phyloP scores from a whole-genome alignment of 1,140 invertebrate species.

The Megalopta genalis region DNA sequence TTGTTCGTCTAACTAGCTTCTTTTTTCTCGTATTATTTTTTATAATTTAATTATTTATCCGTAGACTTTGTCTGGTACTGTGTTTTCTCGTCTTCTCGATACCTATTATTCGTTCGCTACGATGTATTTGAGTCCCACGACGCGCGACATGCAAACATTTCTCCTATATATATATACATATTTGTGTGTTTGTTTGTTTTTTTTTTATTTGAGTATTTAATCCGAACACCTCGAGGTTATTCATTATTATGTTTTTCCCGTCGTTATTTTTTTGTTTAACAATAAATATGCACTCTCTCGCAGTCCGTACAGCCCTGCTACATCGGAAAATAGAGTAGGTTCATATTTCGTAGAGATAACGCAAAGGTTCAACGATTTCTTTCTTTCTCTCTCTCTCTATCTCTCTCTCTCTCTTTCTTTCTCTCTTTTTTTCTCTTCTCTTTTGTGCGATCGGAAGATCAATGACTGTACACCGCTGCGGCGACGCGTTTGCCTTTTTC shows the following conservation, averaged over 20 bases:
- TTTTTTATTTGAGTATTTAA: slow-evolving; percentile 61
- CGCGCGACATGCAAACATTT: slow-evolving; percentile 46
- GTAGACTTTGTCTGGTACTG: slow-evolving; percentile 13
- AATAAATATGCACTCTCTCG: slow-evolving; percentile 31
- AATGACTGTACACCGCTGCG: slow-evolving; percentile 37
- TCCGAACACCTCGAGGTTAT: slow-evolving; percentile 60
- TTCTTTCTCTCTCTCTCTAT: too few relatives aligned
- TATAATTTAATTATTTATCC: neutral
- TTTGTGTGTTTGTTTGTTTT: slow-evolving; percentile 51
- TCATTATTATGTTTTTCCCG: slow-evolving; percentile 45
- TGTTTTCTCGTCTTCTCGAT: neutral
- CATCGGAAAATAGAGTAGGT: slow-evolving; percentile 25
- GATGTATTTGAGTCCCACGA: slow-evolving; percentile 54
- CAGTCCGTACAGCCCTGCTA: slow-evolving; percentile 49
- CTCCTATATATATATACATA: too few relatives aligned
- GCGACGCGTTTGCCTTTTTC: too few relatives aligned
- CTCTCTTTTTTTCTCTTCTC: too few relatives aligned
- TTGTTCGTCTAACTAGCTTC: neutral
- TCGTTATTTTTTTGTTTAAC: slow-evolving; percentile 32
- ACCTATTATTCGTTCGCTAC: slow-evolving; percentile 40
- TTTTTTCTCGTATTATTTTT: neutral
- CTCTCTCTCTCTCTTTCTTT: too few relatives aligned
- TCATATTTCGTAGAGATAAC: neutral
- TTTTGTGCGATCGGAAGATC: slow-evolving; percentile 36
- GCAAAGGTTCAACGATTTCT: neutral